A percentile compares a stretch with the other conserved stretches of the same genome.
Evolutionary conservation across 1,140 invertebrate genomes (phyloP).

Genomic region (Physella acuta): DNA sequence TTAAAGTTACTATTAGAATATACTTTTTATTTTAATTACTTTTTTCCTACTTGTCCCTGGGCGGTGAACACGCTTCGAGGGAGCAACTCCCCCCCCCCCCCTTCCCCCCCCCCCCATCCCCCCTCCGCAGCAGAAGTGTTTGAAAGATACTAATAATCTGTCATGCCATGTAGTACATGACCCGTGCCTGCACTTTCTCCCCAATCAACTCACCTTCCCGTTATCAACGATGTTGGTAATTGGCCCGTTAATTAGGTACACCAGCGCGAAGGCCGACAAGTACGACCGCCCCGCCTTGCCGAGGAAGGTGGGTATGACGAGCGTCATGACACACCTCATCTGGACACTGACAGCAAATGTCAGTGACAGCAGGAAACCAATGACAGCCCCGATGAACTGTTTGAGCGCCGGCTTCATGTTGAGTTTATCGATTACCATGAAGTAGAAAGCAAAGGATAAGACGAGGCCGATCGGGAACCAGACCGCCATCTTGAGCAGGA

Average conservation of each 20-base stretch:
- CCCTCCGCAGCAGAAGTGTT: no score
- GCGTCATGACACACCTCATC: constrained; percentile 40
- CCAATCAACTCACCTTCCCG: constrained; percentile 20
- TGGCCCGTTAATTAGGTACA: constrained; percentile 41
- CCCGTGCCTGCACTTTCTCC: no score
- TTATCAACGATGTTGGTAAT: constrained; percentile 28
- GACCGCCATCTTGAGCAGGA: constrained; percentile 25
- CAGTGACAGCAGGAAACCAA: constrained; percentile 33
- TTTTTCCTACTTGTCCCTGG: no score
- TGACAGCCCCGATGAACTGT: constrained; percentile 29
- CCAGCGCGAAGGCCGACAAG: constrained; percentile 43
- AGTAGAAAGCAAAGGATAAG: constrained; percentile 28
- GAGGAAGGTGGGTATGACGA: constrained; percentile 46
- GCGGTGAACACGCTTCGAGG: no score
- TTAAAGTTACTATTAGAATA: no score
- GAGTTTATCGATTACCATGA: constrained; percentile 33
- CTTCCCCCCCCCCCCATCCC: no score
- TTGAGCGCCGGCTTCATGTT: constrained; percentile 25
- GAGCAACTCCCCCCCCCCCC: no score
- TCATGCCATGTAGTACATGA: no score
- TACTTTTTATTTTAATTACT: no score
- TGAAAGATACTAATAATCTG: no score
- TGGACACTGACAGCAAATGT: constrained; percentile 43
- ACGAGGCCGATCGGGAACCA: constrained; percentile 31
- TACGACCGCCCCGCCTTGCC: constrained; percentile 45